Evolutionary conservation across 2,888 invertebrate species (phyloP), one percentile per base, ranked within the genome.

Genomic region (Gastracanthus pulcherrimus): DNA sequence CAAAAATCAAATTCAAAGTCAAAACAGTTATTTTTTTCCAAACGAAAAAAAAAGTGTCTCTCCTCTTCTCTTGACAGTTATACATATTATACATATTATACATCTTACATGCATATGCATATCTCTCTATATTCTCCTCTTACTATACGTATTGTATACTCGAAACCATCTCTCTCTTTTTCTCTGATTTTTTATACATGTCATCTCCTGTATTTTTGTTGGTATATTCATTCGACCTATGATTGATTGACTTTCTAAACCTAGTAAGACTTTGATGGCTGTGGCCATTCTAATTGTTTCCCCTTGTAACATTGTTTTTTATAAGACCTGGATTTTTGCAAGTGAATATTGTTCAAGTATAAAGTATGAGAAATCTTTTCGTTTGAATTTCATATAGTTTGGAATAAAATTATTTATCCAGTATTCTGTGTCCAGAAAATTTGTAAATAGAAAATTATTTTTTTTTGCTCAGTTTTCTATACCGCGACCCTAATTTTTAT

Each of bases 1-100:
- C 45, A 66, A 7, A 34, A 71, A 19, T 34, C 31, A 62, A 45
- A 45, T 45, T n/a, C n/a, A n/a, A n/a, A n/a, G 45, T 45, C 45
- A 67, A 60, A 69, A 75, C 19, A n/a, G n/a, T n/a, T n/a, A n/a
- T n/a, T 19, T 51, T 38, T 64, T 64, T 62, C 19, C 26, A 58
- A 69, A 60, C 13, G 36, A 55, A 58, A 45, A 26, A n/a, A 23
- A 58, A 45, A 60, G 31, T 76, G 29, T 75, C 66, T 81, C 81
- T 78, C 74, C 70, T 78, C 51, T 77, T 69, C 45, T 82, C 58
- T 75, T 41, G 79, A 58, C 23, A 66, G 71, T 45, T 45, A n/a
- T 45, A 45, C n/a, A n/a, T 11, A 45, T 78, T 82, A 70, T 81
- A 64, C 23, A 34, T 51, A 71, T 55, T 41, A 58, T 41, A 79